These are phyloP conservation scores for Diachasmimorpha longicaudata DNA, from an alignment of 1,140 invertebrate genomes.

Conservation along the genomic window DNA sequence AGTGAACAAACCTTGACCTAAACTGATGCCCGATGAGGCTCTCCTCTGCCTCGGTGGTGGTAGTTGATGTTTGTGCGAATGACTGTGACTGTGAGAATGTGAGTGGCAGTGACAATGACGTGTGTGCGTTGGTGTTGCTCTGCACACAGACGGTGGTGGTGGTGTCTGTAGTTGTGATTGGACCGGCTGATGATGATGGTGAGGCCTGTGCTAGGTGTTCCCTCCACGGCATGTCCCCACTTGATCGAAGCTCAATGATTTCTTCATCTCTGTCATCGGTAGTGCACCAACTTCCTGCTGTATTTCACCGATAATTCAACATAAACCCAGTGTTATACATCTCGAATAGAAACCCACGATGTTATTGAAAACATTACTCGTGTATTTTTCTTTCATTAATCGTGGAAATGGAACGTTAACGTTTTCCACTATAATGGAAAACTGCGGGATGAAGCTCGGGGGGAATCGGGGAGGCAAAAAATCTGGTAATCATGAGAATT, in stretches of 20 bases:
- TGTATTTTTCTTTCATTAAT: too few relatives aligned
- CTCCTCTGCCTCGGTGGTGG: conserved; percentile 54
- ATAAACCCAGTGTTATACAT: not conserved
- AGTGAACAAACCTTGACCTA: conserved; percentile 56
- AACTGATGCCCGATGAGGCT: conserved; percentile 57
- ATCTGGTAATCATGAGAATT: too few relatives aligned
- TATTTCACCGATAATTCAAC: not conserved
- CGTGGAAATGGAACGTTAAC: too few relatives aligned
- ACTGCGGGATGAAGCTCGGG: too few relatives aligned
- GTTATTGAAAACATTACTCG: too few relatives aligned
- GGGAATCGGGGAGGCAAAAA: too few relatives aligned
- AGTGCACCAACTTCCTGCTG: conserved; percentile 67
- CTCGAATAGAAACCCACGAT: too few relatives aligned
- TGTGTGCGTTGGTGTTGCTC: conserved; percentile 56
- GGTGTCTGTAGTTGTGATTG: conserved; percentile 36
- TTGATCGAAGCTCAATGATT: conserved; percentile 67
- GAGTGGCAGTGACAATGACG: conserved; percentile 60
- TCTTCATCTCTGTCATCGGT: conserved; percentile 69
- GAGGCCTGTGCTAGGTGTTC: conserved; percentile 62
- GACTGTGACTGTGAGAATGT: conserved; percentile 59
- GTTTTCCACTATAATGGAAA: too few relatives aligned
- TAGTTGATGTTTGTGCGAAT: conserved; percentile 59
- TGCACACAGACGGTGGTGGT: conserved; percentile 45
- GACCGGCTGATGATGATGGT: conserved; percentile 49
- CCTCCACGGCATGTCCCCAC: conserved; percentile 53